phyloP scores from a whole-genome alignment of 2,113 vertebrate species.

The Bufo gargarizans region DNA sequence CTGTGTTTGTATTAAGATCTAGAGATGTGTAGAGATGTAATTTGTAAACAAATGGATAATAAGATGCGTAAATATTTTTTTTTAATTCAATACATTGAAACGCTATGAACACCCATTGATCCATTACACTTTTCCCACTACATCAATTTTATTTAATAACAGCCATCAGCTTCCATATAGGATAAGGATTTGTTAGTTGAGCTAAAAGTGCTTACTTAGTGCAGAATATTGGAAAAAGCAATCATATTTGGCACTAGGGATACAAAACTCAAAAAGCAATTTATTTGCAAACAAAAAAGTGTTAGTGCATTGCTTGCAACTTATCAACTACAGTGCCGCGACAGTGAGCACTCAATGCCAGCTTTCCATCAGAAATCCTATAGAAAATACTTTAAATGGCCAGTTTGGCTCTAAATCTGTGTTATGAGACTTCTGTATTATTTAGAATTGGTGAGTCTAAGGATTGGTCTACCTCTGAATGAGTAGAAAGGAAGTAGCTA shows the following conservation, averaged over 20 bases:
- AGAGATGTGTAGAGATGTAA: not conserved
- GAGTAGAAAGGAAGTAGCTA: too few species aligned
- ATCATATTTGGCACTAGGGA: conserved; percentile 30
- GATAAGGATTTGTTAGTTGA: conserved; percentile 13
- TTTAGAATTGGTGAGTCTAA: not conserved
- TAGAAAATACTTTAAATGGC: not conserved
- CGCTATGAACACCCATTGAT: not conserved
- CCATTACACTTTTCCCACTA: not conserved
- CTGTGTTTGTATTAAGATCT: not conserved
- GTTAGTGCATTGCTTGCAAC: conserved; percentile 11
- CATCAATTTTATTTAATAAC: not conserved
- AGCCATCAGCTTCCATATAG: not conserved
- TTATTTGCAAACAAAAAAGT: conserved; percentile 34
- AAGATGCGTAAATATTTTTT: not conserved
- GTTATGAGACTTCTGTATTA: not conserved
- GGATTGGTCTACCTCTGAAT: too few species aligned
- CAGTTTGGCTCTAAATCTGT: not conserved
- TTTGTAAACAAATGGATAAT: not conserved
- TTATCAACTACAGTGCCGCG: not conserved
- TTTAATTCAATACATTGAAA: not conserved
- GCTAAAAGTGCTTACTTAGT: conserved; percentile 29
- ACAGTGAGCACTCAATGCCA: not conserved
- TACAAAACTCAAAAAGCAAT: conserved; percentile 29
- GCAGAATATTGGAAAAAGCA: conserved; percentile 34
- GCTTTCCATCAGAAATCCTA: not conserved